These are phyloP conservation scores for Drosophila sturtevanti DNA, from an alignment of 1,140 invertebrate genomes.

Conservation along the genomic window DNA sequence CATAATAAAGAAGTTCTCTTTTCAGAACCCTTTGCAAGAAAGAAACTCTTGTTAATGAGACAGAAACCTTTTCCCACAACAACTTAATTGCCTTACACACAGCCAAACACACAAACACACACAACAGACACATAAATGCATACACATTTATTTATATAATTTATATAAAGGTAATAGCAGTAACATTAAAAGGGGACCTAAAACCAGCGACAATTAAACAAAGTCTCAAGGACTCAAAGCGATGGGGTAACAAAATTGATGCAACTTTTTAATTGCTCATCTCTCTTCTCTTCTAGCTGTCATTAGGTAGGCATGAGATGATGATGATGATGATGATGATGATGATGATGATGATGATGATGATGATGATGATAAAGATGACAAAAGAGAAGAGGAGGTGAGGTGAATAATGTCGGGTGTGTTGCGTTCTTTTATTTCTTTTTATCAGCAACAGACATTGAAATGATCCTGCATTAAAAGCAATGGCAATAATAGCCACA, in stretches of 20 bases:
- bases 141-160: slow-evolving; percentile 15
- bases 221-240: slow-evolving; percentile 46
- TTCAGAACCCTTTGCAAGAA: background rate
- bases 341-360: background rate
- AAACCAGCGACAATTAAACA: slow-evolving; percentile 34
- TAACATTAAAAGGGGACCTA: background rate
- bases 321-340: too few relatives aligned
- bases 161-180: slow-evolving; percentile 14
- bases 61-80: slow-evolving; percentile 3
- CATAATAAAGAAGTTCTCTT: background rate
- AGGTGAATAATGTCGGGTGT: background rate
- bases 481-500: slow-evolving; percentile 62
- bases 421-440: background rate
- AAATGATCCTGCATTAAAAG: slow-evolving; percentile 63
- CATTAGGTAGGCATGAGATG: slow-evolving; percentile 45
- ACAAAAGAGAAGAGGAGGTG: too few relatives aligned
- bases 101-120: background rate
- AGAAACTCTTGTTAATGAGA: slow-evolving; percentile 1
- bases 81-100: background rate
- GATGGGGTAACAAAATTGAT: slow-evolving; percentile 43
- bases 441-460: slow-evolving; percentile 58
- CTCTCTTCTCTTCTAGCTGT: slow-evolving; percentile 24
- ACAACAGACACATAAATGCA: background rate
- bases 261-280: slow-evolving; percentile 60
- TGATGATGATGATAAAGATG: background rate